phyloP scores from a whole-genome alignment of 2,797 vertebrate genomes.

The Pelodytes ibericus region DNA sequence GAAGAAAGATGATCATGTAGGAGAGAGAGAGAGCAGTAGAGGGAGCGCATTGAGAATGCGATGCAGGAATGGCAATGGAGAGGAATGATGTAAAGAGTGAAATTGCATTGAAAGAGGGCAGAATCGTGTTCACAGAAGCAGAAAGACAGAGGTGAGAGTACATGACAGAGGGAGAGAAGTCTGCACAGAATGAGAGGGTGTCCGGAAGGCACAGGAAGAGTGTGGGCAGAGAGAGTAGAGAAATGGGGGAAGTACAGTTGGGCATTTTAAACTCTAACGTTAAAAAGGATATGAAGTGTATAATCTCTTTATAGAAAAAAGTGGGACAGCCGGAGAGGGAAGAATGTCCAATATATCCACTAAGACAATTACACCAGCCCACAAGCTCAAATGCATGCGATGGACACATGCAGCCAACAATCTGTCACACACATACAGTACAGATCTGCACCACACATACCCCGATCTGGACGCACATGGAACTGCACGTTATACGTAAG shows the following conservation, averaged over 20 bases:
- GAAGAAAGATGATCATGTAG: no score
- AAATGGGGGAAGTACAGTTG: slow-evolving; percentile 1
- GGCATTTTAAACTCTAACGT: not conserved
- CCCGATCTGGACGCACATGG: no score
- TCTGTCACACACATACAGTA: not conserved
- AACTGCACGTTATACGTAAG: no score
- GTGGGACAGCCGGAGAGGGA: not conserved
- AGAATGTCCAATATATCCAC: not conserved
- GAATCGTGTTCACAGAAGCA: not conserved
- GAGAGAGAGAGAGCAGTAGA: no score
- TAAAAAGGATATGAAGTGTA: not conserved
- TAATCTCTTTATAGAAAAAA: not conserved
- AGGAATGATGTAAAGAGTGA: not conserved
- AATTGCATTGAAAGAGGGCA: not conserved
- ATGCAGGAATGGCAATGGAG: no score
- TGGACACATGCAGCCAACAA: not conserved
- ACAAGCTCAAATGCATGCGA: not conserved
- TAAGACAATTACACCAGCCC: not conserved
- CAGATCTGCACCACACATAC: no score
- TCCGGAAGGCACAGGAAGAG: not conserved
- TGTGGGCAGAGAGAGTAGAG: not conserved
- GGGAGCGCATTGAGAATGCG: no score
- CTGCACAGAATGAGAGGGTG: not conserved
- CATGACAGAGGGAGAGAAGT: no score
- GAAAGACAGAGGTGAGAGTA: no score